Evolutionary conservation across 92 coral and sea anemone species (phyloP).

Genomic region (Palythoa grandiflora): DNA sequence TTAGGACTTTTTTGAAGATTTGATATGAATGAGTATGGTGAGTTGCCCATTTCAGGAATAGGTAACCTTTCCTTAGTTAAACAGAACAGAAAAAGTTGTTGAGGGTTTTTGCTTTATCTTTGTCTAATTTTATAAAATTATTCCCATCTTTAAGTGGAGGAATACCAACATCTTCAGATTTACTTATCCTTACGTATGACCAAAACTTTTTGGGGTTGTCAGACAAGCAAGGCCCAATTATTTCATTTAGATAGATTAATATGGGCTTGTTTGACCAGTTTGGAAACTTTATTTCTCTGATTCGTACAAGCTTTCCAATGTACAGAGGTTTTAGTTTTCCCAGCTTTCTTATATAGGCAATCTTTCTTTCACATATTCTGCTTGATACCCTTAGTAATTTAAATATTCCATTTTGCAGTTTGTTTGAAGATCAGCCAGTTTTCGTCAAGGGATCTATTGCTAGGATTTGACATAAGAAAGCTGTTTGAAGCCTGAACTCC

Average conservation of each 20-base stretch:
- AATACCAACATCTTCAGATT: too few relatives aligned
- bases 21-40: neutral
- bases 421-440: too few relatives aligned
- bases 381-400: conserved; percentile 20
- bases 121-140: conserved; percentile 40
- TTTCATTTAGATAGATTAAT: conserved; percentile 48
- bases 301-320: conserved; percentile 56
- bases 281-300: conserved; percentile 58
- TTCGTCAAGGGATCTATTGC: too few relatives aligned
- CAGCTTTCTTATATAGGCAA: conserved; percentile 51
- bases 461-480: too few relatives aligned
- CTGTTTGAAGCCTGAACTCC: too few relatives aligned
- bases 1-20: conserved; percentile 4
- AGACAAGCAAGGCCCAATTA: conserved; percentile 50
- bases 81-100: conserved; percentile 51
- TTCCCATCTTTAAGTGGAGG: conserved; percentile 24
- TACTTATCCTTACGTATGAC: too few relatives aligned
- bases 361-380: conserved; percentile 65
- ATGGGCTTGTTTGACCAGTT: conserved; percentile 61
- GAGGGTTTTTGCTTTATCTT: conserved; percentile 60
- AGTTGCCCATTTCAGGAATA: conserved; percentile 15
- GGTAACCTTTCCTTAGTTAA: conserved; percentile 42
- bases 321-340: conserved; percentile 27
- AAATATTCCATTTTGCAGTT: too few relatives aligned
- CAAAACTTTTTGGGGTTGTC: conserved; percentile 65